phyloP scores from a whole-genome alignment of 2,797 vertebrate genomes.

The Lacerta viridis region DNA sequence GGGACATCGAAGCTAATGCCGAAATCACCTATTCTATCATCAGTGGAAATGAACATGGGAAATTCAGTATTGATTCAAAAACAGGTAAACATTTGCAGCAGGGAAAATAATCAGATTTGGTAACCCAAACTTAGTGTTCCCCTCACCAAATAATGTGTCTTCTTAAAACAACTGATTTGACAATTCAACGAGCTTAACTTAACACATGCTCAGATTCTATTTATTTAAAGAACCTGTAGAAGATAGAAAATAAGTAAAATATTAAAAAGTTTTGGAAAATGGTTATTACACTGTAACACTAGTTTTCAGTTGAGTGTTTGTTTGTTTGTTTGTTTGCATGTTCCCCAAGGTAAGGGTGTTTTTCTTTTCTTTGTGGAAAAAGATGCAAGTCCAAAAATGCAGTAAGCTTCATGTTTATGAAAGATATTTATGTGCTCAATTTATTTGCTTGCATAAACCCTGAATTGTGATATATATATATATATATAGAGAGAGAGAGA shows the following conservation, averaged over 20 bases:
- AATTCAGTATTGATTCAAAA: conserved; percentile 91
- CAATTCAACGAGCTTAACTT: not conserved
- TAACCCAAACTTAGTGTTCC: not conserved
- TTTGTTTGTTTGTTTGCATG: not conserved
- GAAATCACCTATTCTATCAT: conserved; percentile 94
- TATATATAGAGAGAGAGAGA: not conserved
- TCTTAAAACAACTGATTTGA: not conserved
- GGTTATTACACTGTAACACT: not conserved
- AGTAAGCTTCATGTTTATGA: too few species aligned
- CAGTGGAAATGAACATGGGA: conserved; percentile 93
- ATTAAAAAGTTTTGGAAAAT: not conserved
- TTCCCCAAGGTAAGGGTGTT: too few species aligned
- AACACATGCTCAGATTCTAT: not conserved
- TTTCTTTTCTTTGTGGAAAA: not conserved
- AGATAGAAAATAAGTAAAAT: not conserved
- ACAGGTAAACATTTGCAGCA: conserved; percentile 83
- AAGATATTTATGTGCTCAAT: not conserved
- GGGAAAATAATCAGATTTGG: not conserved
- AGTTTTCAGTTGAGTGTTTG: not conserved
- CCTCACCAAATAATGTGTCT: not conserved
- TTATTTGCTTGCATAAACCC: not conserved
- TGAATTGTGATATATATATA: not conserved
- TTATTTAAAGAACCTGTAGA: not conserved
- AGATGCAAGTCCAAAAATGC: not conserved
- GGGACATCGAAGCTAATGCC: conserved; percentile 89